Evolutionary conservation across 2,113 vertebrate species (phyloP).

Genomic region (Gasterosteus nipponicus): DNA sequence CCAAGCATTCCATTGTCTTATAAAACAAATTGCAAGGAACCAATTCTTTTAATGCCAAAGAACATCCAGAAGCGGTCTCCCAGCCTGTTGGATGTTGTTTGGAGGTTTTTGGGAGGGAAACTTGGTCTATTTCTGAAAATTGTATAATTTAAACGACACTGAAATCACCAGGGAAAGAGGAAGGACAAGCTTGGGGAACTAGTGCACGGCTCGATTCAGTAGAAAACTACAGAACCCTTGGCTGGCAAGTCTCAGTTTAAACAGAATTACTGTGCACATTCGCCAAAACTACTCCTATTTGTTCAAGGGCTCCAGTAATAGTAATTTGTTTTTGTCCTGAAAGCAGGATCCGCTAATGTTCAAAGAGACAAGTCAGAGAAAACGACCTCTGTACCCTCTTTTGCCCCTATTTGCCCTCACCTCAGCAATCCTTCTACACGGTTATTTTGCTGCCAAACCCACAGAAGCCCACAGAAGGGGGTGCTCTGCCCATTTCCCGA

Average conservation of each 20-base stretch:
- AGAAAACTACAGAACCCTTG: conserved; percentile 50
- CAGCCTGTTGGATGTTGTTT: conserved; percentile 31
- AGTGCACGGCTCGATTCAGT: conserved; percentile 19
- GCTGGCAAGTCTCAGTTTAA: conserved; percentile 18
- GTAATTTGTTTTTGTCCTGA: conserved; percentile 11
- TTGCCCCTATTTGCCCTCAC: conserved; percentile 16
- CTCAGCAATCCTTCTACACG: conserved; percentile 36
- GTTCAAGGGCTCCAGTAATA: conserved; percentile 17
- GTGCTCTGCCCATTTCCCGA: conserved; percentile 44
- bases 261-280: conserved; percentile 9
- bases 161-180: conserved; percentile 49
- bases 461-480: conserved; percentile 36
- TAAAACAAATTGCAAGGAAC: conserved; percentile 60
- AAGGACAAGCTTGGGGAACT: conserved; percentile 29
- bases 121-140: conserved; percentile 50
- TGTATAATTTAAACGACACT: conserved; percentile 48
- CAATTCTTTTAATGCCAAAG: conserved; percentile 33
- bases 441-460: conserved; percentile 61
- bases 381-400: conserved; percentile 33
- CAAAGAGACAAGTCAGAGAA: conserved; percentile 33
- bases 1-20: conserved; percentile 43
- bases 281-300: conserved; percentile 19
- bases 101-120: conserved; percentile 33
- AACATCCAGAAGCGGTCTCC: conserved; percentile 45
- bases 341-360: conserved; percentile 38